A percentile compares a stretch with the other conserved stretches of the same genome.
Evolutionary conservation across 2,888 invertebrate genomes (phyloP).

Genomic region (Agrilus mali): DNA sequence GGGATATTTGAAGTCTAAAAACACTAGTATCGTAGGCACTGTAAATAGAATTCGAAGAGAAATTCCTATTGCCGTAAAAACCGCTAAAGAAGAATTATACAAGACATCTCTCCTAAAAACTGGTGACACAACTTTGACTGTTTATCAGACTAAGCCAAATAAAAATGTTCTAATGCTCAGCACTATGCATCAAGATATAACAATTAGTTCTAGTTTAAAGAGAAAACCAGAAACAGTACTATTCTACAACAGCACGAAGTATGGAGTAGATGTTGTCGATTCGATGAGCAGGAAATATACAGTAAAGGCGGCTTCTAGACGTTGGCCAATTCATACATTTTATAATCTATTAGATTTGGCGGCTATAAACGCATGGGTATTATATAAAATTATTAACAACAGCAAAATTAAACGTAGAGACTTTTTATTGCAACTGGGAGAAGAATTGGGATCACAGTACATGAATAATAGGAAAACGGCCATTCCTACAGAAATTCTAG

Average conservation of each 20-base stretch:
- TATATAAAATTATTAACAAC: too few species aligned
- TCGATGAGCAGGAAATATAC: neutral
- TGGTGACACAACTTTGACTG: neutral
- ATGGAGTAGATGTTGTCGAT: neutral
- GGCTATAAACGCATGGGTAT: too few species aligned
- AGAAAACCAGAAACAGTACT: neutral
- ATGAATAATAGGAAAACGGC: too few species aligned
- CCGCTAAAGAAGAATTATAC: too few species aligned
- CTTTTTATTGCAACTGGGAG: too few species aligned
- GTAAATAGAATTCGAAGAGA: too few species aligned
- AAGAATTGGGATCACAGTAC: too few species aligned
- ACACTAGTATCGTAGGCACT: too few species aligned
- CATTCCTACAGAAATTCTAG: too few species aligned
- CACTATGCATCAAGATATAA: neutral
- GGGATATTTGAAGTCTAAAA: neutral
- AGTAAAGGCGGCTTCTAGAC: neutral
- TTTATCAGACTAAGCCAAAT: neutral
- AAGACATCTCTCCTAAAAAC: too few species aligned
- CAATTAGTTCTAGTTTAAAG: neutral
- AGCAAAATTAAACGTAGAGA: too few species aligned
- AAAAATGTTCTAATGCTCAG: neutral
- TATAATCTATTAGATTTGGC: neutral
- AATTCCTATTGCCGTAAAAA: too few species aligned
- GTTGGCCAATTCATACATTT: neutral
- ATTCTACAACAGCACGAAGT: conserved; percentile 1